Evolutionary conservation across 2,797 vertebrate species (phyloP), one percentile per base, ranked within the genome.

Genomic region (Melanotaenia nigrans): DNA sequence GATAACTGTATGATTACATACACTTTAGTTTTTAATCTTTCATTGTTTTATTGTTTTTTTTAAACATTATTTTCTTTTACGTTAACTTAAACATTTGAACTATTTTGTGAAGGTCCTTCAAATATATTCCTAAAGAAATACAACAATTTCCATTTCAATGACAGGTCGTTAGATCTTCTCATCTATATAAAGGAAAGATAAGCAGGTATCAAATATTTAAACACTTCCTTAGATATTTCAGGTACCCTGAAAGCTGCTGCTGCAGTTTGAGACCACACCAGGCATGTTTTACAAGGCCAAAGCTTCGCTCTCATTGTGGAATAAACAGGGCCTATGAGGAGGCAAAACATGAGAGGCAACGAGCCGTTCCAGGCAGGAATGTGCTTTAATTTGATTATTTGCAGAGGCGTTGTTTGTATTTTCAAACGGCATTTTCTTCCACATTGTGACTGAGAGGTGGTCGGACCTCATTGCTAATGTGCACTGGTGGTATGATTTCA

Each of bases 401-500:
- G 20, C 68, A 64, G 55, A 65, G 38, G 66, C 72, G 69, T 78
- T 82, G 49, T 42, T 88, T 61, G 80, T 67, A 68, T 67, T 84
- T 83, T 68, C 40, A 62, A 38, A 42, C 10, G 2, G 32, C 81
- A 38, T 78, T 84, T 82, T 85, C 45, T 73, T 69, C 74, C 47
- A 69, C 42, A 82, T 69, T 67, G 40, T 55, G 14, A 71, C 78
- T 76, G 76, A 65, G 81, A 87, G 79, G 68, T 65, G 28, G 65
- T 75, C 80, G 58, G 77, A 77, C 79, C 62, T 76, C 84, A 51
- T 63, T 89, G 86, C 82, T 87, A 85, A 89, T 87, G 79, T 67
- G 56, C 82, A 71, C 79, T 85, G 77, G 61, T 85, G 78, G 80
- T 89, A 77, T 86, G 84, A 79, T 79, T 85, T 82, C 88, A 86